phyloP scores from a whole-genome alignment of 2,888 invertebrate genomes.

The Microplitis deprimator region DNA sequence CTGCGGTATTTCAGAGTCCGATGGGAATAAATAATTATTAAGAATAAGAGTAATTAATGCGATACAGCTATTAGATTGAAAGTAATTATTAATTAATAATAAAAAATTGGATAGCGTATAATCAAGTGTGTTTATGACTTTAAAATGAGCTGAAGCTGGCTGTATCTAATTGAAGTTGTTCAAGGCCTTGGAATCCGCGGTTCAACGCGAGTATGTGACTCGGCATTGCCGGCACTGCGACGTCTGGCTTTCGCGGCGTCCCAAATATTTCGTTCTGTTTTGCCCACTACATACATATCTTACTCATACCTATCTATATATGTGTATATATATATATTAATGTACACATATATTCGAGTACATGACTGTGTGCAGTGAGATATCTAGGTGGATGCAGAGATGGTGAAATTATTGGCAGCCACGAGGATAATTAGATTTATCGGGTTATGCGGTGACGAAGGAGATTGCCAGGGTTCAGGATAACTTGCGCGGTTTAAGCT shows the following conservation, averaged over 20 bases:
- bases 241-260: constrained; percentile 35
- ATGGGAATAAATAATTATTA: no score
- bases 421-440: constrained; percentile 64
- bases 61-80: not conserved
- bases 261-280: constrained; percentile 33
- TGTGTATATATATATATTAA: not conserved
- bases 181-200: constrained; percentile 27
- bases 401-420: constrained; percentile 62
- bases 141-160: not conserved
- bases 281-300: not conserved
- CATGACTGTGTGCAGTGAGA: not conserved
- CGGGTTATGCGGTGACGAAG: constrained; percentile 57
- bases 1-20: no score
- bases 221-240: constrained; percentile 27
- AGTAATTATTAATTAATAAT: not conserved
- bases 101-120: not conserved
- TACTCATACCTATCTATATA: constrained; percentile 15
- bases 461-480: constrained; percentile 55
- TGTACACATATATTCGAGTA: not conserved
- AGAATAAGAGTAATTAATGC: not conserved
- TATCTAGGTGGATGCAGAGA: constrained; percentile 29
- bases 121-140: not conserved
- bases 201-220: constrained; percentile 32
- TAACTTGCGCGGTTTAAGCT: constrained; percentile 54
- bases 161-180: constrained; percentile 6